phyloP scores from a whole-genome alignment of 2,888 invertebrate genomes.

The Andrena chrysosceles region DNA sequence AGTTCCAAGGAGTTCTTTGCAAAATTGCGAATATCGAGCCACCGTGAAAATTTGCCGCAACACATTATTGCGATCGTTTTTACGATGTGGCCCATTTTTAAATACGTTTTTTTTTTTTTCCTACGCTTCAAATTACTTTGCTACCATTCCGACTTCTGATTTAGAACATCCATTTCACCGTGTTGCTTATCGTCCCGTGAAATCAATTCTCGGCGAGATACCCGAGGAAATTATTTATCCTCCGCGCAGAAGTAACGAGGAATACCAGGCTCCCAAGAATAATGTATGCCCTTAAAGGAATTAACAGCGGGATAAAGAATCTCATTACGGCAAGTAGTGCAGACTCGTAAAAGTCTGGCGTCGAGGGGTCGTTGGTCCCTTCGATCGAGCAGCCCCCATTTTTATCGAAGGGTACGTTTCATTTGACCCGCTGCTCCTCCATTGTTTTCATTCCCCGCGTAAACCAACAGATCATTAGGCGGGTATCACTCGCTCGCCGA shows the following conservation, averaged over 20 bases:
- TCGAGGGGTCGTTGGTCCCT: slow-evolving; percentile 3
- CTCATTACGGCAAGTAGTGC: slow-evolving; percentile 1
- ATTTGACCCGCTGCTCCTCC: neutral
- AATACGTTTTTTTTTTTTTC: neutral
- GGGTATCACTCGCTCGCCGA: slow-evolving; percentile 54
- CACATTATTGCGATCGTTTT: neutral
- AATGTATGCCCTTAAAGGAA: neutral
- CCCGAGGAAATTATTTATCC: no score
- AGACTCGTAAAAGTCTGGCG: slow-evolving; percentile 6
- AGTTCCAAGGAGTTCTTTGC: neutral
- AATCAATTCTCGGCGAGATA: no score
- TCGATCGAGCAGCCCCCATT: neutral
- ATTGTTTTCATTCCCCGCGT: slow-evolving; percentile 22
- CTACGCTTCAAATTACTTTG: no score
- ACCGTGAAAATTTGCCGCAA: neutral
- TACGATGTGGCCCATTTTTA: neutral
- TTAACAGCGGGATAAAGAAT: neutral
- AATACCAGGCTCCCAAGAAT: neutral
- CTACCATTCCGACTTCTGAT: no score
- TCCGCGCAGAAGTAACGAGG: no score
- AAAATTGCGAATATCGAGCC: slow-evolving; percentile 1
- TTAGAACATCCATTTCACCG: no score
- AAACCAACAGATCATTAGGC: slow-evolving; percentile 63
- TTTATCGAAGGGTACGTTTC: slow-evolving; percentile 6
- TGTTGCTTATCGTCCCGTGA: no score